These are phyloP conservation scores for Maccullochella peelii DNA, from an alignment of 2,113 vertebrate species.

Conservation along the genomic window DNA sequence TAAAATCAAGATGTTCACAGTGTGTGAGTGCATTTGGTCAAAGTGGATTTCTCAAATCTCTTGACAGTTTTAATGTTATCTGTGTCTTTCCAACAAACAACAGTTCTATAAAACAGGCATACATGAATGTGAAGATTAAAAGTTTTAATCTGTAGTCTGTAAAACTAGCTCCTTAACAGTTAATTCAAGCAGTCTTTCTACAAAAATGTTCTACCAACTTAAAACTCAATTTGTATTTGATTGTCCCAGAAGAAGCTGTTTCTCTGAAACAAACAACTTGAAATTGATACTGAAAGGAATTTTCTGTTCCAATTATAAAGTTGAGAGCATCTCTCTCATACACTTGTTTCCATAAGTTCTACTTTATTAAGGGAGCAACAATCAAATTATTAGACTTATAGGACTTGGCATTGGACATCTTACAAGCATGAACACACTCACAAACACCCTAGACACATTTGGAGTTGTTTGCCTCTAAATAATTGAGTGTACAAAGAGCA, in stretches of 20 bases:
- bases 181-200: background rate
- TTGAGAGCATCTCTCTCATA: background rate
- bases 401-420: background rate
- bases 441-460: background rate
- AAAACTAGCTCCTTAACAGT: too few species aligned
- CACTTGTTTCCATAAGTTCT: background rate
- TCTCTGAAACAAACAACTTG: slow-evolving; percentile 4
- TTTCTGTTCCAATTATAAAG: background rate
- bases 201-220: background rate
- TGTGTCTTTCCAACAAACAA: too few species aligned
- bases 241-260: background rate
- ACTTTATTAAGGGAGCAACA: slow-evolving; percentile 4
- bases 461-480: slow-evolving; percentile 20
- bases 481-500: slow-evolving; percentile 21
- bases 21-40: too few species aligned
- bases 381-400: slow-evolving; percentile 7
- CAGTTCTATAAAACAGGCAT: too few species aligned
- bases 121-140: too few species aligned
- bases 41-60: too few species aligned
- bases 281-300: background rate
- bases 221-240: background rate
- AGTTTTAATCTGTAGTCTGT: too few species aligned
- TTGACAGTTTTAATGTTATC: too few species aligned
- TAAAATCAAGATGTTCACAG: too few species aligned
- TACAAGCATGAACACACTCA: background rate